phyloP scores from a whole-genome alignment of 1,140 invertebrate species.

The Lordiphosa clarofinis region DNA sequence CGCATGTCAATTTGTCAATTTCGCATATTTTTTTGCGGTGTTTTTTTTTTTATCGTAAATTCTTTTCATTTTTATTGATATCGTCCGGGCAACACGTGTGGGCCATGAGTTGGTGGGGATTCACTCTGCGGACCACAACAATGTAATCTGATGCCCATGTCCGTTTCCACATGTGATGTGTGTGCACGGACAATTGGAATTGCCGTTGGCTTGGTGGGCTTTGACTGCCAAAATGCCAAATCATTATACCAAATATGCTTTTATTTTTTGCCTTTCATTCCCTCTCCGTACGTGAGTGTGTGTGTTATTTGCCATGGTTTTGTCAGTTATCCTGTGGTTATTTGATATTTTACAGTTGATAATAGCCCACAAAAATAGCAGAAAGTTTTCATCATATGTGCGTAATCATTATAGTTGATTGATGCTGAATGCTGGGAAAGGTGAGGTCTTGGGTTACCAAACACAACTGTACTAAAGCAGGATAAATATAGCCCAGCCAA shows the following conservation, averaged over 20 bases:
- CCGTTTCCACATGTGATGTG: slow-evolving; percentile 31
- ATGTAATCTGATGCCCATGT: slow-evolving; percentile 74
- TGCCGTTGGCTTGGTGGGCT: slow-evolving; percentile 31
- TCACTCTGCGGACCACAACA: slow-evolving; percentile 54
- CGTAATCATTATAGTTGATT: slow-evolving; percentile 72
- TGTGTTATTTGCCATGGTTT: slow-evolving; percentile 58
- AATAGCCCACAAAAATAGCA: slow-evolving; percentile 34
- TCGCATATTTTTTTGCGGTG: slow-evolving; percentile 58
- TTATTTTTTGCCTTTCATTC: too few species aligned
- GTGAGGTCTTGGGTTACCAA: slow-evolving; percentile 49
- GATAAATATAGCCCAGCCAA: too few species aligned
- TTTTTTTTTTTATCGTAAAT: slow-evolving; percentile 42
- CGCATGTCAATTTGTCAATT: slow-evolving; percentile 75
- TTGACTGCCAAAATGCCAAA: slow-evolving; percentile 48
- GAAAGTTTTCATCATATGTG: slow-evolving; percentile 58
- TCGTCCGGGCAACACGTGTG: slow-evolving; percentile 74
- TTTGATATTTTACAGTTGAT: slow-evolving; percentile 76
- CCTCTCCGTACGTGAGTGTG: slow-evolving; percentile 13
- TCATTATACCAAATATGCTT: slow-evolving; percentile 68
- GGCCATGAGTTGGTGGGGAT: slow-evolving; percentile 8
- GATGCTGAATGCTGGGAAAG: slow-evolving; percentile 28
- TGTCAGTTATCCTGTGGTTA: slow-evolving; percentile 69
- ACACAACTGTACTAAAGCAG: not conserved
- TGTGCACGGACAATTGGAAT: slow-evolving; percentile 17
- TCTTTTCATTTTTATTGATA: slow-evolving; percentile 65